A percentile compares a stretch with the other conserved stretches of the same genome.
phyloP scores from a whole-genome alignment of 2,888 invertebrate genomes.

The Andrena praecox region DNA sequence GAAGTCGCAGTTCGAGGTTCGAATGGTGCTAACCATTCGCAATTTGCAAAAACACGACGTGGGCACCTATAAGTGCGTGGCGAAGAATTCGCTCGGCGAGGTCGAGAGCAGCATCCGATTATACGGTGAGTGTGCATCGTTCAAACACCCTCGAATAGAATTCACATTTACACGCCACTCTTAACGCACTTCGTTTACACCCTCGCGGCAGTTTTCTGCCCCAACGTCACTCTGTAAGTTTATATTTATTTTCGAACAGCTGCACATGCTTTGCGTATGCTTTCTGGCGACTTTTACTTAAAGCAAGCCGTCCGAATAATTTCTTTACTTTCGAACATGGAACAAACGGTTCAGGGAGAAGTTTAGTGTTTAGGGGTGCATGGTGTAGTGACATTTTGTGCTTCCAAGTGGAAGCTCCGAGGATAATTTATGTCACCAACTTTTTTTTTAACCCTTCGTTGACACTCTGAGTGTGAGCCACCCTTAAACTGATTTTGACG shows the following conservation, averaged over 20 bases:
- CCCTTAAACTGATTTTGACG: too few relatives aligned
- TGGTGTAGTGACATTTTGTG: too few relatives aligned
- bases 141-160: constrained; percentile 1
- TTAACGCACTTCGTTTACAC: constrained; percentile 22
- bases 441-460: too few relatives aligned
- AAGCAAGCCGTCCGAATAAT: too few relatives aligned
- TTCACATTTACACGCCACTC: not conserved
- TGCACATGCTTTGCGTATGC: not conserved
- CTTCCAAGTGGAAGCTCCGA: too few relatives aligned
- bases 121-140: constrained; percentile 90
- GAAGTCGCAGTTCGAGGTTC: constrained; percentile 90
- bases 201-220: not conserved
- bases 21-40: constrained; percentile 92
- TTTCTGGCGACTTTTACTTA: not conserved
- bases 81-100: constrained; percentile 90
- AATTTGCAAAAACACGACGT: constrained; percentile 91
- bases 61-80: constrained; percentile 94
- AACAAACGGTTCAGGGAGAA: too few relatives aligned
- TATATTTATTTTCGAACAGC: not conserved
- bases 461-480: too few relatives aligned
- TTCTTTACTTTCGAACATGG: too few relatives aligned
- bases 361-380: too few relatives aligned
- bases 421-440: too few relatives aligned
- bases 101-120: constrained; percentile 94
- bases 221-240: not conserved